Evolutionary conservation across 2,888 invertebrate genomes (phyloP).

Genomic region (Xestia xanthographa): DNA sequence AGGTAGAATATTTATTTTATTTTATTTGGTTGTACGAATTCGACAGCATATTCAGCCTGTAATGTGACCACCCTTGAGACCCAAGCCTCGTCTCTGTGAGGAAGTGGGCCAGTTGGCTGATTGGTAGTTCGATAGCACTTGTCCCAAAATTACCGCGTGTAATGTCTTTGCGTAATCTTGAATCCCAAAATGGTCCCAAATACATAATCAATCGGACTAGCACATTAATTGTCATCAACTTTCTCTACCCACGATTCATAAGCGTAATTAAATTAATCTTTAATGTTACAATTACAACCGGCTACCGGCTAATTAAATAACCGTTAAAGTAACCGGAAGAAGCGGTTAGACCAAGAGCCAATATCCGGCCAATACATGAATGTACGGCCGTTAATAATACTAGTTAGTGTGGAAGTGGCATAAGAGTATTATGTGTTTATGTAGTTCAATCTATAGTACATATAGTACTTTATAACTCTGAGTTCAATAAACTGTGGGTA

Average conservation of each 20-base stretch:
- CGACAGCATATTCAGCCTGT: background rate
- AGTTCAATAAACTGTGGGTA: constrained; percentile 42
- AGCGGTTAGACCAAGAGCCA: constrained; percentile 49
- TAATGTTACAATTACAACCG: constrained; percentile 47
- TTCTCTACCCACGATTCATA: constrained; percentile 32
- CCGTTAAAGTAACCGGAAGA: constrained; percentile 62
- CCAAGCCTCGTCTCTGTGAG: background rate
- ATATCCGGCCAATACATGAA: constrained; percentile 62
- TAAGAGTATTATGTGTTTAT: constrained; percentile 14
- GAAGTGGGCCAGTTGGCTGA: background rate
- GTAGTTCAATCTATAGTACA: constrained; percentile 39
- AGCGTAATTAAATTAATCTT: constrained; percentile 46
- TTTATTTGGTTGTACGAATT: background rate
- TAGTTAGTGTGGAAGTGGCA: constrained; percentile 41
- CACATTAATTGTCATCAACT: constrained; percentile 16
- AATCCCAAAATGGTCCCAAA: constrained; percentile 20
- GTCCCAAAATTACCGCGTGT: background rate
- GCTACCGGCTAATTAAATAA: constrained; percentile 48
- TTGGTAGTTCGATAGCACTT: background rate
- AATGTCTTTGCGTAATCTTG: background rate
- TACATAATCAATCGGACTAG: constrained; percentile 13
- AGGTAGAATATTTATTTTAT: too few species aligned
- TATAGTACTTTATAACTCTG: background rate
- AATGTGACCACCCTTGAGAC: background rate
- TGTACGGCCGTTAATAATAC: constrained; percentile 35